Base-by-base conservation (phyloP, 1,140 invertebrate genomes). In the Neoseiulus cucumeris region DNA sequence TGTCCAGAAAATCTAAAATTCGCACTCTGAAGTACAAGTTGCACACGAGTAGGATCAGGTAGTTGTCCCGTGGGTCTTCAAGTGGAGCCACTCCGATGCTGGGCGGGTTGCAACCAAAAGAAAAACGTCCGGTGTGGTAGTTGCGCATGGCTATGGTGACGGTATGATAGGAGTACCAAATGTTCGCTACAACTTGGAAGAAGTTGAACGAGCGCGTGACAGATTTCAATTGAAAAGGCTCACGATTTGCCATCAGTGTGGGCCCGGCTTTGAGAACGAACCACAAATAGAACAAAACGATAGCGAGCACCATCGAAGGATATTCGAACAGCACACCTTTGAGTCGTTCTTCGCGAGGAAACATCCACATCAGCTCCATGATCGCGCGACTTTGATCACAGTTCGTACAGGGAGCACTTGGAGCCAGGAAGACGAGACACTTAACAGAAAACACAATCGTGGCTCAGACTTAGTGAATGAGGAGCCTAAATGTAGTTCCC, bases 1-100 rank as follows among this genome's bases (percentile, higher is more conserved):
- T 78, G 68, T 78, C 76, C 42, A 77, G 59, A 71, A 78, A 75
- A 66, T 78, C 77, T 12, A 68, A 2, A 39, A 67, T 66, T 5
- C 65, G 65, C 1, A 51, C 42, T 6, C 47, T 47, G 7, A 66
- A 29, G 65, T 47, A 66, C 7, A 66, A 2, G n/a, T 64, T 1
- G 25, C 47, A 64, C 28, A 66, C 6, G 51, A 59, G 14, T 2
- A 25, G 25, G 22, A 59, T 17, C 2, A 17, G 22, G 6, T 20
- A 25, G 22, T 25, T 59, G 22, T 59, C 51, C 14, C 51, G 14
- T 1, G 51, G 51, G 22, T 29, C 14, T 1, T n/a, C 51, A 2
- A 59, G 51, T 14, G 25, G 14, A 20, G 51, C 25, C 22, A 29
- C 12, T 25, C 33, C 17, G 25, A 33, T 59, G 25, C 25, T 59